These are phyloP conservation scores for Spheniscus mendiculus DNA, from an alignment of 2,113 vertebrate species.

Conservation along the genomic window DNA sequence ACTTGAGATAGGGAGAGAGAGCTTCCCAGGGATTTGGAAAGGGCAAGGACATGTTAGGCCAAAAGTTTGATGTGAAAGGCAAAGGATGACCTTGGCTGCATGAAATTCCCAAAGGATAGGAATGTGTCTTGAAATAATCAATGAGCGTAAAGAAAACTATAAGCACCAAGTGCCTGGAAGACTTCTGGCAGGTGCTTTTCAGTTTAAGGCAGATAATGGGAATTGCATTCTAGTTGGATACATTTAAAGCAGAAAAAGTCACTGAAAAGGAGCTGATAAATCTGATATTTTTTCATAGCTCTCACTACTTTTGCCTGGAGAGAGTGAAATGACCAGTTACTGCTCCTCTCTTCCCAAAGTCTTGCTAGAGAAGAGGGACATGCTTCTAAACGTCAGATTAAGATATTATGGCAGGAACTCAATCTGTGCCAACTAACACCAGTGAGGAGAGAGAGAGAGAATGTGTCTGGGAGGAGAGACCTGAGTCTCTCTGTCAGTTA, in stretches of 20 bases:
- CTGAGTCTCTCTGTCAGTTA: background rate
- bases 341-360: background rate
- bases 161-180: background rate
- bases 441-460: background rate
- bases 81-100: background rate
- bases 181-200: background rate
- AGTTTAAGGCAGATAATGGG: background rate
- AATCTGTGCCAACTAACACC: accelerated
- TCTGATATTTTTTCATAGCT: background rate
- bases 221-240: background rate
- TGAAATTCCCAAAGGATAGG: background rate
- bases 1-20: background rate
- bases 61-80: background rate
- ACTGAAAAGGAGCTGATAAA: background rate
- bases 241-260: background rate
- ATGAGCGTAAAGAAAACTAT: background rate
- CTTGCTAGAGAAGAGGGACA: background rate
- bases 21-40: background rate
- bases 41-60: background rate
- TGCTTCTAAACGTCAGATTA: background rate
- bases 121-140: background rate
- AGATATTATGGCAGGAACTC: background rate
- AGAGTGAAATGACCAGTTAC: background rate
- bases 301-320: background rate
- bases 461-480: background rate